Conservation (phyloP, 2,888 invertebrate genomes). For the Caenorhabditis uteleia region DNA sequence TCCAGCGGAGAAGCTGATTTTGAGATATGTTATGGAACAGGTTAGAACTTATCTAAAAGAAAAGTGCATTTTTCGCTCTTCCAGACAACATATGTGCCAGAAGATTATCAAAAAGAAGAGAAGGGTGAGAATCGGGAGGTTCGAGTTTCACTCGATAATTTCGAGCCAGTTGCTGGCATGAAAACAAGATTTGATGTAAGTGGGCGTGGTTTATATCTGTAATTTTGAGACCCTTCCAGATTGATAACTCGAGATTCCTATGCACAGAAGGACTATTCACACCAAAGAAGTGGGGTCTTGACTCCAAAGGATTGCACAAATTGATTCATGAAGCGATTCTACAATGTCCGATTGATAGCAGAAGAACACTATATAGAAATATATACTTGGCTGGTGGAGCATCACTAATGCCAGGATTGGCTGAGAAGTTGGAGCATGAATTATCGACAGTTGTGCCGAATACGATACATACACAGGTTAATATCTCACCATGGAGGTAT, state of each 20-base stretch:
- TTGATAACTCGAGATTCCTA: conserved; percentile 72
- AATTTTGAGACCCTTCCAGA: conserved; percentile 40
- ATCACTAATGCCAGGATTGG: conserved; percentile 74
- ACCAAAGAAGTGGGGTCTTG: conserved; percentile 75
- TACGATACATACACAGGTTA: conserved; percentile 72
- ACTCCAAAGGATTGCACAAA: conserved; percentile 74
- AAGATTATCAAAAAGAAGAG: conserved; percentile 71
- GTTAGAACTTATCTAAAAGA: conserved; percentile 45
- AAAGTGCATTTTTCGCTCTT: conserved; percentile 3
- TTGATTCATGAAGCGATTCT: conserved; percentile 74
- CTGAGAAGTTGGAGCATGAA: conserved; percentile 74
- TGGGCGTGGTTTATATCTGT: not conserved
- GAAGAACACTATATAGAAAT: conserved; percentile 71
- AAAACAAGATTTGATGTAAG: conserved; percentile 41
- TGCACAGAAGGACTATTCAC: conserved; percentile 74
- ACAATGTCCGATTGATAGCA: conserved; percentile 75
- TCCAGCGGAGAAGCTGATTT: conserved; percentile 72
- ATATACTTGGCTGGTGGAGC: conserved; percentile 75
- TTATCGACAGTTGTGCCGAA: conserved; percentile 74
- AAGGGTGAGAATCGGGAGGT: conserved; percentile 31
- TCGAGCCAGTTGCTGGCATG: conserved; percentile 36
- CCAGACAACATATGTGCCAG: conserved; percentile 72
- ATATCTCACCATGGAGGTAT: conserved; percentile 73
- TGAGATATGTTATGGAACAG: conserved; percentile 73
- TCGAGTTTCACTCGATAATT: conserved; percentile 39